Conservation (phyloP, 2,888 invertebrate species). For the Mesorhabditis sp. region DNA sequence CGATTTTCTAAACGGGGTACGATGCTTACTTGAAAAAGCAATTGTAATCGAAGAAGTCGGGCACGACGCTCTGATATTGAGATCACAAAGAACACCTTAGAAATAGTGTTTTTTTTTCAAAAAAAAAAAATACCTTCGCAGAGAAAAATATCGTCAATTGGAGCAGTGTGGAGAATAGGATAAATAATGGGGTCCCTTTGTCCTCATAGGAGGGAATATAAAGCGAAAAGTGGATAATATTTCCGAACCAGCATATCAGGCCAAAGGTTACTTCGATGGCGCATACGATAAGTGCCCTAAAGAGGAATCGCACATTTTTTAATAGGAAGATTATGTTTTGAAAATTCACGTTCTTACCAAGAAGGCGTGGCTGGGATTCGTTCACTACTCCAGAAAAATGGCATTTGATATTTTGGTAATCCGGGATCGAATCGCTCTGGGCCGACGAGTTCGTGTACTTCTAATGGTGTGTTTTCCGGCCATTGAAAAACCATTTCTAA, state of each 20-base stretch:
- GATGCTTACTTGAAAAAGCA: conserved; percentile 42
- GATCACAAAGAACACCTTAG: conserved; percentile 52
- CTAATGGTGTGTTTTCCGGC: conserved; percentile 52
- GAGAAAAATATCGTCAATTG: conserved; percentile 51
- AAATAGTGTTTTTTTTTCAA: neutral
- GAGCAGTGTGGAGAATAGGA: conserved; percentile 46
- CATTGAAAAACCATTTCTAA: conserved; percentile 53
- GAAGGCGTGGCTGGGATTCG: conserved; percentile 52
- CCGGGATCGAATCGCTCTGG: conserved; percentile 40
- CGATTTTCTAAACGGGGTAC: neutral
- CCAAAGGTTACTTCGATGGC: conserved; percentile 46
- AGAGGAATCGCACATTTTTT: conserved; percentile 7
- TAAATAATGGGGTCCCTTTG: conserved; percentile 39
- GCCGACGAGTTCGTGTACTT: conserved; percentile 55
- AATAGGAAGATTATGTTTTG: neutral
- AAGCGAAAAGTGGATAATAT: conserved; percentile 49
- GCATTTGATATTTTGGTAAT: conserved; percentile 37
- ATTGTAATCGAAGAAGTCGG: conserved; percentile 47
- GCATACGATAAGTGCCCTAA: conserved; percentile 53
- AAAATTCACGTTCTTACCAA: conserved; percentile 32
- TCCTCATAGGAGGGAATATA: conserved; percentile 39
- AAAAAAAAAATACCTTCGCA: conserved; percentile 41
- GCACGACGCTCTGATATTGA: conserved; percentile 46
- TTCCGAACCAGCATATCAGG: conserved; percentile 44
- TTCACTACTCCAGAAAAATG: conserved; percentile 49